These are phyloP conservation scores for Pteromalus puparum DNA, from an alignment of 1,140 invertebrate species.

Conservation along the genomic window DNA sequence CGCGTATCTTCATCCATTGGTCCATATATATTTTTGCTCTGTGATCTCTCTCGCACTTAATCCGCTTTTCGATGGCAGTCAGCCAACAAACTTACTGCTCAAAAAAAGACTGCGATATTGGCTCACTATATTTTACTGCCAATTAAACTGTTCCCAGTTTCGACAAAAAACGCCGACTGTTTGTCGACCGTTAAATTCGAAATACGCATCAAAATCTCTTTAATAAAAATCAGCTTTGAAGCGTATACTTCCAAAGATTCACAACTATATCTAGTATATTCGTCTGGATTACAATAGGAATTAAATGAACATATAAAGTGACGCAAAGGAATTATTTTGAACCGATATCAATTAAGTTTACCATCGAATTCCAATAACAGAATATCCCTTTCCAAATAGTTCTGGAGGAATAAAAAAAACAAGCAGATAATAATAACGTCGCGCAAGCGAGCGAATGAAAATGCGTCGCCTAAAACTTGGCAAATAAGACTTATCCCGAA, in stretches of 20 bases:
- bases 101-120: neutral
- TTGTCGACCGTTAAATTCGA: neutral
- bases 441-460: neutral
- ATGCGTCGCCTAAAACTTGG: constrained; percentile 20
- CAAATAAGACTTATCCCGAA: constrained; percentile 28
- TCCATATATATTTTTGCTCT: neutral
- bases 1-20: neutral
- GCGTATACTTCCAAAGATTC: no score
- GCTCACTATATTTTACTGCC: neutral
- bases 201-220: no score
- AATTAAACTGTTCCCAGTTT: neutral
- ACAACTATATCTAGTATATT: no score
- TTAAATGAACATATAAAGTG: no score
- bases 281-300: no score
- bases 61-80: constrained; percentile 8
- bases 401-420: neutral
- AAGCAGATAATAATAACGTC: neutral
- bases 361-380: neutral
- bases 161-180: neutral
- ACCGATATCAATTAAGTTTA: neutral
- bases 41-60: neutral
- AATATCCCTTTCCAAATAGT: neutral
- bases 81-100: neutral
- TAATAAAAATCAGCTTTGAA: no score
- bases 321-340: constrained; percentile 51